Base-by-base conservation (phyloP, 2,797 vertebrate species). In the Brachyalestes nurse region DNA sequence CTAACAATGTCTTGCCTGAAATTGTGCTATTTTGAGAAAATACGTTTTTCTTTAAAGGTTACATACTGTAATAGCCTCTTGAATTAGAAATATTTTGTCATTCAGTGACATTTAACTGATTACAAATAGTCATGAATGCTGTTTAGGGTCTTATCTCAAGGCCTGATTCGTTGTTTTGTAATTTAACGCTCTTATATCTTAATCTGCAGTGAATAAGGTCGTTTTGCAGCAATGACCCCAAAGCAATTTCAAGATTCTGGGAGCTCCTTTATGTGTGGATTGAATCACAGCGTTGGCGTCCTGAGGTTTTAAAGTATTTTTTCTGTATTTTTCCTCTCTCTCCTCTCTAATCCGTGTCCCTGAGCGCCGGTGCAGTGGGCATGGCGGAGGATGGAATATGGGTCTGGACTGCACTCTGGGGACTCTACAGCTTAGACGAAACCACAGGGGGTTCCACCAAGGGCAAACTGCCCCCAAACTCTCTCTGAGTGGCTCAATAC, bases 321-420 rank as follows among this genome's bases (percentile, higher is more conserved):
- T 70, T 67, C 71, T 70, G 71, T 67, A 62, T 72, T 61, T 34
- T 25, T 65, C 66, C 42, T 76, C 67, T 67, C 65, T 51, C 66
- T 65, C 47, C n/a, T 47, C 83, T 84, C 76, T 83, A 85, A 85
- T 83, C 86, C 75, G 53, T 78, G 57, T 85, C 80, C 85, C 67
- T 49, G 78, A 81, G 85, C 62, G 17, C 62, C 4, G 34, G 62
- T 38, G 62, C 69, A 67, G 51, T 40, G 67, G 61, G 72, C 79
- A 78, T 71, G 17, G 70, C 10, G 16, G 60, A 19, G 67, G 61
- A 71, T 67, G 66, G 65, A 83, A 78, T 72, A 76, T 78, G 77
- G 74, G 74, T 82, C 66, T 72, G 71, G 55, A 71, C 65, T 76
- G 28, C 55, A 72, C 77, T 62, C 77, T 71, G 49, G 71, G 82